Base-by-base conservation (phyloP, 2,113 vertebrate genomes). In the Pogonocichla stellata region DNA sequence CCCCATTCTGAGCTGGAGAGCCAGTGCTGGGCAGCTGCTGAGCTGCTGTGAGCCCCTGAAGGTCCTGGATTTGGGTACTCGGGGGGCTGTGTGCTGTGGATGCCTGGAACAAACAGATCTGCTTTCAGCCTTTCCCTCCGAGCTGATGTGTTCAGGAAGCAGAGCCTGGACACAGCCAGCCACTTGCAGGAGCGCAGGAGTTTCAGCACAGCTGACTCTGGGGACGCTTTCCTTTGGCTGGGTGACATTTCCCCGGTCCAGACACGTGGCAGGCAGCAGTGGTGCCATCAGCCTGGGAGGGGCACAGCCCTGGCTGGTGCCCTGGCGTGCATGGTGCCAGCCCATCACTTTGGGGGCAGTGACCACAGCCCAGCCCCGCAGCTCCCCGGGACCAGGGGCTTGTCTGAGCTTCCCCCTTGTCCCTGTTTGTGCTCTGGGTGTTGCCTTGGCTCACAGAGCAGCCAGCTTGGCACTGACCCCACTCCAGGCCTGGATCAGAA, bases 271-370 rank as follows among this genome's bases (percentile, higher is more conserved):
- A 62, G 1, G 14, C 26, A 3, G 7, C 34, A 5, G 34, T 4
- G 26, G 53, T 42, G 85, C n/a, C 53, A 10, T 2, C 26, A 80
- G 6, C 24, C 34, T 33, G 81, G 54, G 28, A 29, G 26, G 38
- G 29, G 31, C 18, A 51, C 19, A 3, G 15, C n/a, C 14, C n/a
- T 65, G 88, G 54, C 0, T 23, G 28, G 5, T 23, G n/a, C 29
- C 38, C 66, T 67, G 71, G 57, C 51, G 62, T 45, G 48, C 14
- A 1, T 3, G 10, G 3, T n/a, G 56, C 38, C 43, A 60, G 22
- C 0, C 0, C 36, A 3, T n/a, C 26, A 0, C 33, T 43, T 3
- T 1, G n/a, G 57, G 56, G 34, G 47, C 8, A 5, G 23, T 29
- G 65, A 25, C 25, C 56, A 2, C 5, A 19, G 15, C 20, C 34